Evolutionary conservation across 2,888 invertebrate genomes (phyloP).

Genomic region (Lithophane socia): DNA sequence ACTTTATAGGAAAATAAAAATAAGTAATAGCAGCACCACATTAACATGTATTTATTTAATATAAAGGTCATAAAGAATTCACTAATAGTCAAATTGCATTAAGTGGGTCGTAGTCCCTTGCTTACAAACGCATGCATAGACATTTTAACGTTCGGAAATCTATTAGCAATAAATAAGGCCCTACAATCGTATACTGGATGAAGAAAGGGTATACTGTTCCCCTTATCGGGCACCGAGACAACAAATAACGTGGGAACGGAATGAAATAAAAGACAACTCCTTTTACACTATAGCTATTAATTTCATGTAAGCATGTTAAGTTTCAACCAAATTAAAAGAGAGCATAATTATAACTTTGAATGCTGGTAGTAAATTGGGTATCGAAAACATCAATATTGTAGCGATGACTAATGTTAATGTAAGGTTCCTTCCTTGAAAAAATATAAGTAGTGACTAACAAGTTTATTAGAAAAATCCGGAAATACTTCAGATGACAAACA

Average conservation of each 20-base stretch:
- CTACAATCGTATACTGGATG: slow-evolving; percentile 84
- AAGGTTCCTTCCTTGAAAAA: slow-evolving; percentile 60
- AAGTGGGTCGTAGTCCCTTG: slow-evolving; percentile 75
- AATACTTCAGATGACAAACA: slow-evolving; percentile 66
- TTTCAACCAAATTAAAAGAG: slow-evolving; percentile 39
- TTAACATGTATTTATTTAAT: slow-evolving; percentile 50
- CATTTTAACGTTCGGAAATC: slow-evolving; percentile 84
- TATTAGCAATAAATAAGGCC: slow-evolving; percentile 89
- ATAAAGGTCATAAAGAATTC: slow-evolving; percentile 54
- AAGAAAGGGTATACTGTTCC: slow-evolving; percentile 89
- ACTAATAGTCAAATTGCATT: slow-evolving; percentile 69
- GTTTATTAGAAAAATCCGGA: slow-evolving; percentile 64
- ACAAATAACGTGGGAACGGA: slow-evolving; percentile 89
- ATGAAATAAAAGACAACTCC: slow-evolving; percentile 85
- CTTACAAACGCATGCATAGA: slow-evolving; percentile 82
- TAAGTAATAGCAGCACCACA: slow-evolving; percentile 26
- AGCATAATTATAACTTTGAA: slow-evolving; percentile 59
- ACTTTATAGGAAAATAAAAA: slow-evolving; percentile 25
- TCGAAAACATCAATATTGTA: slow-evolving; percentile 53
- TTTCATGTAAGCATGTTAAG: slow-evolving; percentile 69
- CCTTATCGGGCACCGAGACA: slow-evolving; percentile 87
- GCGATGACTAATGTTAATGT: slow-evolving; percentile 64
- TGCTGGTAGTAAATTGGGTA: slow-evolving; percentile 45
- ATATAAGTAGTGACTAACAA: slow-evolving; percentile 64
- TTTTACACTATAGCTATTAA: slow-evolving; percentile 82